A percentile compares a stretch with the other conserved stretches of the same genome.
These are phyloP conservation scores for Drosophila bunnanda DNA, from an alignment of 2,888 invertebrate genomes.

Conservation along the genomic window DNA sequence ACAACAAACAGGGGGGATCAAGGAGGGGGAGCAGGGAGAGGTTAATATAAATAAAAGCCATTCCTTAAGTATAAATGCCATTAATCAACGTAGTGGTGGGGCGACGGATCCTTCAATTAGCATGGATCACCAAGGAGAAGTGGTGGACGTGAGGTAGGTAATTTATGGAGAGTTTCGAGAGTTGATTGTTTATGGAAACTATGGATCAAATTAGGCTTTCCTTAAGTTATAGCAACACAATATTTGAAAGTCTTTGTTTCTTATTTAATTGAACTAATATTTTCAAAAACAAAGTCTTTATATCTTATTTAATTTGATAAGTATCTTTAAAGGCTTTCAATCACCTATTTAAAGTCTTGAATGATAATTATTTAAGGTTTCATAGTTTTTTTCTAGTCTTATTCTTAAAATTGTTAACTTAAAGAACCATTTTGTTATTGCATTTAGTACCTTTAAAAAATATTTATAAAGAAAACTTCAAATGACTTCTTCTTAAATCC, in stretches of 20 bases:
- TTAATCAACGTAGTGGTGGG: conserved; percentile 29
- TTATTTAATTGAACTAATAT: no score
- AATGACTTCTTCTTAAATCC: not conserved
- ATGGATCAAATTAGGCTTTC: not conserved
- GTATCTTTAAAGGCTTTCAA: no score
- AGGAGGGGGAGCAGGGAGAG: not conserved
- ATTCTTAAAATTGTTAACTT: not conserved
- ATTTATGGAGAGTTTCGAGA: conserved; percentile 1
- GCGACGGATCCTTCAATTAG: conserved; percentile 6
- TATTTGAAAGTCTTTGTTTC: not conserved
- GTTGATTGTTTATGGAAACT: not conserved
- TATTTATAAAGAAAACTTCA: not conserved
- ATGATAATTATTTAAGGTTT: no score
- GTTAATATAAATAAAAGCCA: conserved; percentile 43
- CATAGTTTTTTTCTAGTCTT: no score
- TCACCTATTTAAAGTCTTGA: not conserved
- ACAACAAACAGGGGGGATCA: conserved; percentile 29
- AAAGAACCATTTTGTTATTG: not conserved
- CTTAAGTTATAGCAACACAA: not conserved
- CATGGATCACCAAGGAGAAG: not conserved
- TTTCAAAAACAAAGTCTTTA: not conserved
- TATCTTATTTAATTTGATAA: not conserved
- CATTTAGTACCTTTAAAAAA: not conserved
- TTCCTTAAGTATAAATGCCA: conserved; percentile 49
- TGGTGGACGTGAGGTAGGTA: not conserved